These are phyloP conservation scores for Eilema depressum DNA, from an alignment of 2,888 invertebrate species.

Conservation along the genomic window DNA sequence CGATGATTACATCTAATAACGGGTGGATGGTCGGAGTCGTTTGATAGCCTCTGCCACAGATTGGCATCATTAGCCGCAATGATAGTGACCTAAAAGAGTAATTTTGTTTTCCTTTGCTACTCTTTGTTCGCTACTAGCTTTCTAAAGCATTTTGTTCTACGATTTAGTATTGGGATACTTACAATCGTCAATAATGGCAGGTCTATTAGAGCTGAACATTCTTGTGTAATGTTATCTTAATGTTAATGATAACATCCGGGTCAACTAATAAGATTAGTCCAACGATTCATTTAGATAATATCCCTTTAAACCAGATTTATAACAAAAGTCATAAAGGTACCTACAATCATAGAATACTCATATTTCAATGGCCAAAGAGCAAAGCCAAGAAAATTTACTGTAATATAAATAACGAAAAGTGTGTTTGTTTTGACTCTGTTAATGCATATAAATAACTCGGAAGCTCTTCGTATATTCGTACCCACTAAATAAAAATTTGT, in stretches of 20 bases:
- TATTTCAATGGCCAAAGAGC: neutral
- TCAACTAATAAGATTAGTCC: conserved; percentile 37
- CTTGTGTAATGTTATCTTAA: conserved; percentile 37
- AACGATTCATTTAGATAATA: conserved; percentile 34
- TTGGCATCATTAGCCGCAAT: conserved; percentile 84
- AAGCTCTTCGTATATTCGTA: conserved; percentile 14
- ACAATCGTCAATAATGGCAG: conserved; percentile 16
- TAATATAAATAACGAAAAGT: conserved; percentile 38
- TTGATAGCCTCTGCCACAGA: conserved; percentile 79
- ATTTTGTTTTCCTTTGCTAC: conserved; percentile 75
- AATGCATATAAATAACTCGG: conserved; percentile 36
- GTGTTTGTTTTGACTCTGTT: conserved; percentile 33
- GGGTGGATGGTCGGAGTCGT: conserved; percentile 72
- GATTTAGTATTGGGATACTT: conserved; percentile 21
- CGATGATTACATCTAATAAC: conserved; percentile 86
- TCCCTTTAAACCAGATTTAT: conserved; percentile 18
- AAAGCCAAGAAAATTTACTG: conserved; percentile 9
- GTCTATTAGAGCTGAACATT: conserved; percentile 23
- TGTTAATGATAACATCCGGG: conserved; percentile 45
- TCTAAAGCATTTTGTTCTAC: conserved; percentile 49
- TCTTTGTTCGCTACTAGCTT: conserved; percentile 61
- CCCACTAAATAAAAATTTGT: conserved; percentile 30
- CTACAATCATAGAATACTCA: conserved; percentile 17
- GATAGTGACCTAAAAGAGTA: conserved; percentile 80
- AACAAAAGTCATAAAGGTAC: conserved; percentile 1